Evolutionary conservation across 23 tunicate species (phyloP).

Genomic region (Diplosoma virens): DNA sequence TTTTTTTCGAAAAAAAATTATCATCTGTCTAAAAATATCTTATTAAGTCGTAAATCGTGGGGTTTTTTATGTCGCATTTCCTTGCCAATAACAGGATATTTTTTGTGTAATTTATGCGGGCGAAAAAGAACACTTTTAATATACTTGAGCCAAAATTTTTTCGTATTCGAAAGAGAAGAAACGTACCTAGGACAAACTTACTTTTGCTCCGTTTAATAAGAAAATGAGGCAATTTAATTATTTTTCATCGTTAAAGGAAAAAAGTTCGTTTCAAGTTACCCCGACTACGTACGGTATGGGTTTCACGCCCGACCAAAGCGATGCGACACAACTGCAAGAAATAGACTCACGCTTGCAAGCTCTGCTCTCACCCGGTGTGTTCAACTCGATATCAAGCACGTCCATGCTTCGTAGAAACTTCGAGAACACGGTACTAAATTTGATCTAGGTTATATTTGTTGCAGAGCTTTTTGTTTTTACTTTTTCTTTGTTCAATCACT

Average conservation of each 20-base stretch:
- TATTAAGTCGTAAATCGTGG: no score
- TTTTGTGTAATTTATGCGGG: neutral
- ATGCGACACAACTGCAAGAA: slow-evolving; percentile 37
- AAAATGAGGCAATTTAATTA: no score
- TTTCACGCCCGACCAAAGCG: slow-evolving; percentile 45
- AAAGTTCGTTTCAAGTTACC: neutral
- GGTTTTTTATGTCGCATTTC: neutral
- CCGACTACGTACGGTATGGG: slow-evolving; percentile 44
- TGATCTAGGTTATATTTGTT: no score
- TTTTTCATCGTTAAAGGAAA: neutral
- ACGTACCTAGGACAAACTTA: no score
- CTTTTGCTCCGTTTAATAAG: no score
- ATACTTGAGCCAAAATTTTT: no score
- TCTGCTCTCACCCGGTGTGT: slow-evolving; percentile 37
- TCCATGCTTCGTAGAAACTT: neutral
- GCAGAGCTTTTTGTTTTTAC: no score
- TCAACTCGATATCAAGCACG: slow-evolving; percentile 48
- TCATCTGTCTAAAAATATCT: no score
- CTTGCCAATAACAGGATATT: neutral
- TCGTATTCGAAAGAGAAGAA: no score
- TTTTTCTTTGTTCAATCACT: no score
- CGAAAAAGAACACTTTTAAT: neutral
- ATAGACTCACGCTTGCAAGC: slow-evolving; percentile 52
- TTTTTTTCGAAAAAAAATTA: no score
- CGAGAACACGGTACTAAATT: slow-evolving; percentile 16